Percentiles rank a stretch among this genome's conserved stretches.
Evolutionary conservation across 2,797 vertebrate species (phyloP).

Genomic region (Scyliorhinus canicula): DNA sequence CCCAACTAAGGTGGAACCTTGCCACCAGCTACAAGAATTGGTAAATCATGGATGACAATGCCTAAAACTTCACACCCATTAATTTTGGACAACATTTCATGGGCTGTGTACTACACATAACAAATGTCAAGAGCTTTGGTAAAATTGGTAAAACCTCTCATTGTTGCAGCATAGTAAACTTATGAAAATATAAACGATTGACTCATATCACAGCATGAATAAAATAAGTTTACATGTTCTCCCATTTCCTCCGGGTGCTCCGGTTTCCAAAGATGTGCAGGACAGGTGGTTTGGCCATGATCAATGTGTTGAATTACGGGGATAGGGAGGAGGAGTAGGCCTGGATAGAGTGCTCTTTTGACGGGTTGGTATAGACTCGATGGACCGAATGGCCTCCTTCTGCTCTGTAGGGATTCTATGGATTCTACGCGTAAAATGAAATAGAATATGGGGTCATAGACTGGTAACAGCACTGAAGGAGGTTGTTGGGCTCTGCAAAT

Average conservation of each 20-base stretch:
- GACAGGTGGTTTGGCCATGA: no score
- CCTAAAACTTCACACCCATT: not conserved
- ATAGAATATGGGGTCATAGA: not conserved
- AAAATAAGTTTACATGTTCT: no score
- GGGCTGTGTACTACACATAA: not conserved
- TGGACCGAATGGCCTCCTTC: no score
- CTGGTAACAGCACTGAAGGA: not conserved
- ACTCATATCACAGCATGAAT: not conserved
- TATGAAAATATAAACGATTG: not conserved
- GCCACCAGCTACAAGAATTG: not conserved
- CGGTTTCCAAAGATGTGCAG: no score
- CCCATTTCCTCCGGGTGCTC: no score
- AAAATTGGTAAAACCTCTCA: not conserved
- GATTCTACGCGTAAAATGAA: no score
- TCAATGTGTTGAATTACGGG: no score
- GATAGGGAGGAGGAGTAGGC: no score
- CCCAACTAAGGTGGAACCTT: not conserved
- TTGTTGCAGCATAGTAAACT: not conserved
- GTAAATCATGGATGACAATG: not conserved
- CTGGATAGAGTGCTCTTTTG: no score
- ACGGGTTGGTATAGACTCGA: no score
- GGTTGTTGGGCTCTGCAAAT: no score
- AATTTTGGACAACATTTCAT: not conserved
- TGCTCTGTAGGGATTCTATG: no score
- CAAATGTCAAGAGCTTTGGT: not conserved